Evolutionary conservation across 2,888 invertebrate species (phyloP).

Genomic region (Blastobasis lacticolella): DNA sequence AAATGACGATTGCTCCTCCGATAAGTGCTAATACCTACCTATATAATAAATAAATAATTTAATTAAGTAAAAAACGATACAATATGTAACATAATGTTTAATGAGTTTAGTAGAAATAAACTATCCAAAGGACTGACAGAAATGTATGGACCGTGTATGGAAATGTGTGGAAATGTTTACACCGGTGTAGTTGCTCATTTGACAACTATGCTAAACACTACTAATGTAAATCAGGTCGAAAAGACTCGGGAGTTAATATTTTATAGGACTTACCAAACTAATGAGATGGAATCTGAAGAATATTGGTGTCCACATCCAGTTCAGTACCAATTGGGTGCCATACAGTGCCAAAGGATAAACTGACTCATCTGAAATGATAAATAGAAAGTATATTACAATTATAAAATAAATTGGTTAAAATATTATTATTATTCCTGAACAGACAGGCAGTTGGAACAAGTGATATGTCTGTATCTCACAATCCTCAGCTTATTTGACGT

Average conservation of each 20-base stretch:
- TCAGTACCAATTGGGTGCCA: constrained; percentile 82
- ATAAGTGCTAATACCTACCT: too few species aligned
- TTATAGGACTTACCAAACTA: constrained; percentile 31
- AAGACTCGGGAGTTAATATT: neutral
- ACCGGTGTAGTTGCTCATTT: too few species aligned
- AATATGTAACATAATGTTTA: too few species aligned
- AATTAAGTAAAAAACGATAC: too few species aligned
- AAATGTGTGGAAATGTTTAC: too few species aligned
- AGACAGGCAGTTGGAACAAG: neutral
- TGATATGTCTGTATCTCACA: neutral
- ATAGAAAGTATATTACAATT: neutral
- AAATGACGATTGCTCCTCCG: too few species aligned
- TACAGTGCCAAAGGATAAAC: constrained; percentile 81
- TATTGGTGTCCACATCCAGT: constrained; percentile 90
- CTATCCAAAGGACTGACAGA: too few species aligned
- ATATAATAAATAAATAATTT: too few species aligned
- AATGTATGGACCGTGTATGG: too few species aligned
- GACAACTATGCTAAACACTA: too few species aligned
- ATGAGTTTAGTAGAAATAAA: too few species aligned
- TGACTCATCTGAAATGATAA: constrained; percentile 62
- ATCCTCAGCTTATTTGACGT: neutral
- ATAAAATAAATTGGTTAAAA: neutral
- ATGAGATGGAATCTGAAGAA: constrained; percentile 78
- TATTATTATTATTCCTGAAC: neutral
- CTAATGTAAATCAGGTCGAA: neutral